phyloP scores from a whole-genome alignment of 2,888 invertebrate genomes.

The Nezara viridula region DNA sequence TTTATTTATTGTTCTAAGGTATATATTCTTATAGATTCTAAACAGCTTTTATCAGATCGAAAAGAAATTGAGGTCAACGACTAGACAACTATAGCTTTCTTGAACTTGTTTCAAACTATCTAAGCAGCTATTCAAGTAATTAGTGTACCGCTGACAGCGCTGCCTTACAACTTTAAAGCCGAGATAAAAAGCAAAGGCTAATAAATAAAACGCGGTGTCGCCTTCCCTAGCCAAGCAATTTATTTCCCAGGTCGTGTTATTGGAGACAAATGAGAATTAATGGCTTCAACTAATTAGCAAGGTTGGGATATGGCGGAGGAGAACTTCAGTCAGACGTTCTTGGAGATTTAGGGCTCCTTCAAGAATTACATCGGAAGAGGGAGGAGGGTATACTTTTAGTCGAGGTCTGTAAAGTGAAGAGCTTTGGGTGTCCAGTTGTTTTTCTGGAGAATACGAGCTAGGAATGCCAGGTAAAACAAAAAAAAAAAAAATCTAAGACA shows the following conservation, averaged over 20 bases:
- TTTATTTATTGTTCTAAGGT: too few species aligned
- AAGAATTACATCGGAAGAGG: background rate
- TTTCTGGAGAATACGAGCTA: background rate
- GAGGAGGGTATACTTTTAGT: background rate
- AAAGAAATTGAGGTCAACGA: too few species aligned
- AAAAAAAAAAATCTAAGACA: too few species aligned
- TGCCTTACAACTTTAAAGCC: background rate
- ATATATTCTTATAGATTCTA: too few species aligned
- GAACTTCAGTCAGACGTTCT: background rate
- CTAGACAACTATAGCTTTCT: too few species aligned
- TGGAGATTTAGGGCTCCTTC: background rate
- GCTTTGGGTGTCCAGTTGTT: background rate
- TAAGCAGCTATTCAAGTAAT: background rate
- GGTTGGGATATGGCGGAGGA: background rate
- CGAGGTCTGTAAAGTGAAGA: background rate
- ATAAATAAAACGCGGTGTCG: constrained; percentile 18
- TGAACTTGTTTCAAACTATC: background rate
- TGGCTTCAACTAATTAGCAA: background rate
- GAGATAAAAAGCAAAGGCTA: background rate
- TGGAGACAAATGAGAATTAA: constrained; percentile 36
- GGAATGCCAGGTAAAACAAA: too few species aligned
- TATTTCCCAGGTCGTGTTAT: constrained; percentile 34
- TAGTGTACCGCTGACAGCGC: background rate
- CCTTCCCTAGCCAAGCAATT: background rate
- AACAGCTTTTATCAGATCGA: too few species aligned